phyloP scores from a whole-genome alignment of 2,888 invertebrate species.

The Polymixis flavicincta region DNA sequence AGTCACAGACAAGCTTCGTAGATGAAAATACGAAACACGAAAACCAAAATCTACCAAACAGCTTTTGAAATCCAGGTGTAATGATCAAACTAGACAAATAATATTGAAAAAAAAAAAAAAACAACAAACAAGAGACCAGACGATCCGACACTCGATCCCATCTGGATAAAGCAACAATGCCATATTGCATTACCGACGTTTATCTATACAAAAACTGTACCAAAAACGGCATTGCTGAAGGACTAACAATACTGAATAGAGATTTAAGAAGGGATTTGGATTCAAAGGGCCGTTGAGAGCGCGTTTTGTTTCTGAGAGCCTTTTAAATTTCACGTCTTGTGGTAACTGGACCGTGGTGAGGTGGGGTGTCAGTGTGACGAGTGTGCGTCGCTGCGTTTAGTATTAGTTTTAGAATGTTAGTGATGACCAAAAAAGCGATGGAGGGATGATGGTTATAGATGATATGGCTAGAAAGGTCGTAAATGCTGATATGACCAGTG shows the following conservation, averaged over 20 bases:
- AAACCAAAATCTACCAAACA: background rate
- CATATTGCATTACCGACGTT: conserved; percentile 85
- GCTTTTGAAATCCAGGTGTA: conserved; percentile 49
- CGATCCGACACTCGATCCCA: conserved; percentile 81
- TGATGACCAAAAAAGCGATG: background rate
- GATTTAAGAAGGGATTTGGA: conserved; percentile 87
- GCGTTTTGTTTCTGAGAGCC: conserved; percentile 84
- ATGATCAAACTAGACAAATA: conserved; percentile 56
- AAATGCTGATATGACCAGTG: background rate
- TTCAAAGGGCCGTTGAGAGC: conserved; percentile 79
- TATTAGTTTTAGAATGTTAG: background rate
- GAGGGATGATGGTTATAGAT: background rate
- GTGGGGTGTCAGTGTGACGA: conserved; percentile 66
- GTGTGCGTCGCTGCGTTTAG: background rate
- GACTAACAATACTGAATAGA: conserved; percentile 85
- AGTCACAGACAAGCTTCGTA: too few relatives aligned
- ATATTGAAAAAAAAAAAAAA: conserved; percentile 52
- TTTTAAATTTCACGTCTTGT: conserved; percentile 82
- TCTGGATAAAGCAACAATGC: conserved; percentile 80
- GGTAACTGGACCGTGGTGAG: conserved; percentile 76
- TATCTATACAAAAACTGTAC: conserved; percentile 71
- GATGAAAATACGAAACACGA: background rate
- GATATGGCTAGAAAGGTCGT: too few relatives aligned
- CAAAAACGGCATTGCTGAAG: conserved; percentile 77
- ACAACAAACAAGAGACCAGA: conserved; percentile 68